Evolutionary conservation across 1,140 invertebrate genomes (phyloP).

Genomic region (Drosophila bocqueti): DNA sequence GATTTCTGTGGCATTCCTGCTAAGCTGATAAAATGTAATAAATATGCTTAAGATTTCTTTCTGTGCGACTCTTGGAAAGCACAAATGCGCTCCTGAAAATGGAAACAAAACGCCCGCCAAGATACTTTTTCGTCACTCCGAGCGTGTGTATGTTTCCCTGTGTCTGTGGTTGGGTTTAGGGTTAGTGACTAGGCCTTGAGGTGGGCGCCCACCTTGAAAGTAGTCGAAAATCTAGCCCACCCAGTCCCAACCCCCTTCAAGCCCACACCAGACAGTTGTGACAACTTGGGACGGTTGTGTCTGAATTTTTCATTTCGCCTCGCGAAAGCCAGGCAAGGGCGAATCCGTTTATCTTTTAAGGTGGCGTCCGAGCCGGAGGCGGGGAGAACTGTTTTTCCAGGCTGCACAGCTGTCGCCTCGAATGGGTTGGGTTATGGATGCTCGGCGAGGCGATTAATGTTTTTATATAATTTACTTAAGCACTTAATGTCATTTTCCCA

Average conservation of each 20-base stretch:
- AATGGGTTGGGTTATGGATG: constrained; percentile 44
- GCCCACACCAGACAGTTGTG: constrained; percentile 9
- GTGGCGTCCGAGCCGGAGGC: neutral
- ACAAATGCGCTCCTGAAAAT: constrained; percentile 47
- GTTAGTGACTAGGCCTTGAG: constrained; percentile 54
- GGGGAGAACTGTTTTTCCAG: constrained; percentile 14
- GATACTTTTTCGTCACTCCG: constrained; percentile 49
- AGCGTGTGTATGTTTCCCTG: constrained; percentile 2
- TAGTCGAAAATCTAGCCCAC: constrained; percentile 54
- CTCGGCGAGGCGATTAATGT: constrained; percentile 56
- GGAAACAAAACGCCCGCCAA: constrained; percentile 55
- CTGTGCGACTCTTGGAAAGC: neutral
- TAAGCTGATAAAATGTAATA: neutral
- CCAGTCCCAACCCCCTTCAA: neutral
- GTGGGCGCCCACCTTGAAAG: constrained; percentile 57
- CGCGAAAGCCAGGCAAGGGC: constrained; percentile 12
- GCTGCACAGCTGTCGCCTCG: constrained; percentile 32
- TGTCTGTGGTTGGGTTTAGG: constrained; percentile 38
- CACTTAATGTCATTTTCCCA: constrained; percentile 71
- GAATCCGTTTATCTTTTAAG: constrained; percentile 35
- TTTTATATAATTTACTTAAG: constrained; percentile 80
- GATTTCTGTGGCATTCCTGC: neutral
- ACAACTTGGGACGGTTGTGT: constrained; percentile 20
- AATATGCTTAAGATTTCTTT: neutral
- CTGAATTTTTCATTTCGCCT: constrained; percentile 49